Conservation (phyloP, 1,140 invertebrate genomes). For the Linepithema humile region DNA sequence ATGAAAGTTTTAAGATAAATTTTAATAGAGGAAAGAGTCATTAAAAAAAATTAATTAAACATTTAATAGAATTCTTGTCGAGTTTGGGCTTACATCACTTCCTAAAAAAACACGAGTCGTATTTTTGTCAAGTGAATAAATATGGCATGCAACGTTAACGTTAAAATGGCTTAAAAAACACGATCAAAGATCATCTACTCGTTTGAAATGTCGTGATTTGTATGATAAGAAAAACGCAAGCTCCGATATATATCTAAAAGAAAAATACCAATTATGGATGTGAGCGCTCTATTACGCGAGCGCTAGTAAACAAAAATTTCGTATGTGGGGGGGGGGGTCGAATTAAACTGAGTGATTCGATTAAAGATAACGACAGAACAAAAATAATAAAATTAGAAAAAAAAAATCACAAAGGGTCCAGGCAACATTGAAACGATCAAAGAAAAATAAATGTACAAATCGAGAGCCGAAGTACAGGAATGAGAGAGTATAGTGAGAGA, state of each 20-base stretch:
- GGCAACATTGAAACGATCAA: conserved; percentile 84
- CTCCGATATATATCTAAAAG: conserved; percentile 64
- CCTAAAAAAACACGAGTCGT: not conserved
- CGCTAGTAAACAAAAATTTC: conserved; percentile 67
- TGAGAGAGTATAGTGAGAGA: conserved; percentile 3
- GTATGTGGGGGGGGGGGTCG: conserved; percentile 59
- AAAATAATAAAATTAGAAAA: conserved; percentile 57
- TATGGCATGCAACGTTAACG: conserved; percentile 73
- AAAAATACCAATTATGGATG: conserved; percentile 54
- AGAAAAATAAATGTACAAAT: conserved; percentile 77
- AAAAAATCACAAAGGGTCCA: conserved; percentile 70
- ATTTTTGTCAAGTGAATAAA: conserved; percentile 68
- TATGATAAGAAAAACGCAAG: conserved; percentile 67
- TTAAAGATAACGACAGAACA: conserved; percentile 61
- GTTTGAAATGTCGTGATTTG: conserved; percentile 68
- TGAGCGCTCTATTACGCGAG: conserved; percentile 62
- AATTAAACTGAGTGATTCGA: conserved; percentile 69
- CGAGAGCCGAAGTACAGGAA: conserved; percentile 16
- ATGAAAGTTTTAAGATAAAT: not conserved
- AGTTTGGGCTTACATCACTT: not conserved
- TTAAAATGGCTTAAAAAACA: conserved; percentile 68
- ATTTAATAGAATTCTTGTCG: not conserved
- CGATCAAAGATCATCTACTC: conserved; percentile 72
- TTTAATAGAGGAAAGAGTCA: not conserved
- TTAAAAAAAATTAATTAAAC: not conserved